A percentile compares a stretch with the other conserved stretches of the same genome.
These are phyloP conservation scores for Microctenopoma stevenorrisi DNA, from an alignment of 2,797 vertebrate genomes.

Conservation along the genomic window DNA sequence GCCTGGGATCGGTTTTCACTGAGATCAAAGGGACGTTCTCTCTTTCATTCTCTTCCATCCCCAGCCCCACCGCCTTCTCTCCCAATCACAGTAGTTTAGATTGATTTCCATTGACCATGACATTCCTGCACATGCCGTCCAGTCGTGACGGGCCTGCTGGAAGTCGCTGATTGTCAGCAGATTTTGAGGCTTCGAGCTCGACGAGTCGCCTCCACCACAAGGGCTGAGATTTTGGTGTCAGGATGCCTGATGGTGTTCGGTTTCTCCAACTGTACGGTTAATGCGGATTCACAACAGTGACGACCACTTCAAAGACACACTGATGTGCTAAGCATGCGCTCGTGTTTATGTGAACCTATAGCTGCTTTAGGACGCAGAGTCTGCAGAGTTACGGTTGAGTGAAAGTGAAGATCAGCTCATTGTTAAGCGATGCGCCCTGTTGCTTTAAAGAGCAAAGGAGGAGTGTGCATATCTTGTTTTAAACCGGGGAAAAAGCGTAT, in stretches of 20 bases:
- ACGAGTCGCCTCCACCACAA: constrained; percentile 47
- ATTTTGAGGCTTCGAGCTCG: constrained; percentile 65
- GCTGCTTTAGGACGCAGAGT: constrained; percentile 31
- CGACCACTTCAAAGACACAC: constrained; percentile 48
- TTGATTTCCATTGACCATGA: constrained; percentile 86
- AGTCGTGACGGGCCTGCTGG: constrained; percentile 75
- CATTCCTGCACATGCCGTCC: constrained; percentile 83
- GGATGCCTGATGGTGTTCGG: constrained; percentile 29
- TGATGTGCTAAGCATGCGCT: constrained; percentile 21
- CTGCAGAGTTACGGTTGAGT: constrained; percentile 3
- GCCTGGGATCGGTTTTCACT: constrained; percentile 85
- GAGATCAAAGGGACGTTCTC: constrained; percentile 85
- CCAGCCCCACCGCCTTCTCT: constrained; percentile 54
- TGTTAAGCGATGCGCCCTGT: constrained; percentile 12
- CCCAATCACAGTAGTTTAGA: constrained; percentile 82
- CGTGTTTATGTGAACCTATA: constrained; percentile 36
- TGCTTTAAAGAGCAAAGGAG: constrained; percentile 7
- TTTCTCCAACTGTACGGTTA: constrained; percentile 19
- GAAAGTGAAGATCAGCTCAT: constrained; percentile 2
- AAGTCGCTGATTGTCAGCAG: constrained; percentile 81
- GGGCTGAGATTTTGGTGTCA: constrained; percentile 50
- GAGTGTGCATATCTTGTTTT: background rate
- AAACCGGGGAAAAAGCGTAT: background rate
- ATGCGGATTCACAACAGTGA: constrained; percentile 30
- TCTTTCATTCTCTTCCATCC: constrained; percentile 81